These are phyloP conservation scores for Pelosia muscerda DNA, from an alignment of 2,888 invertebrate genomes.

Conservation along the genomic window DNA sequence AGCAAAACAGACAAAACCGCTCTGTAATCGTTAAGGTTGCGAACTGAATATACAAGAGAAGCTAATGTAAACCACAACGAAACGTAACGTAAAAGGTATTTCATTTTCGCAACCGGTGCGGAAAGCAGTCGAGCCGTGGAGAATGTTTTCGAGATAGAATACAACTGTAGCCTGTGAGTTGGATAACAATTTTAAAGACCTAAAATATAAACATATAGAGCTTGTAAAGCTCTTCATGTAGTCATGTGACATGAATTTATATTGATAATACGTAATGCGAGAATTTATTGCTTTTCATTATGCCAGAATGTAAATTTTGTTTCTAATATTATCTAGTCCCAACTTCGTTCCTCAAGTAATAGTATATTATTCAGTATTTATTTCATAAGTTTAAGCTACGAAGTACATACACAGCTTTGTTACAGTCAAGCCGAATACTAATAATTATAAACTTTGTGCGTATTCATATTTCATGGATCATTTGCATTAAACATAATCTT, in stretches of 20 bases:
- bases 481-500: constrained; percentile 22
- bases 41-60: constrained; percentile 50
- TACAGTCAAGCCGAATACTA: neutral
- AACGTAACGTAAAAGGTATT: constrained; percentile 56
- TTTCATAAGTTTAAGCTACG: neutral
- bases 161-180: constrained; percentile 28
- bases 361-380: neutral
- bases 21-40: constrained; percentile 56
- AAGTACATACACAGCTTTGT: neutral
- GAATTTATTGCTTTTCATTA: neutral
- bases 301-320: neutral
- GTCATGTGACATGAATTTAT: neutral
- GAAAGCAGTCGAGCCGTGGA: constrained; percentile 43
- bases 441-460: constrained; percentile 5
- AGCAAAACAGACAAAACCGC: constrained; percentile 58
- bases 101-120: constrained; percentile 52
- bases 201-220: neutral
- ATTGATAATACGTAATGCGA: neutral
- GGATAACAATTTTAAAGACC: neutral
- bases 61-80: constrained; percentile 54
- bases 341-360: neutral
- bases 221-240: neutral
- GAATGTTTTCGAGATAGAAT: constrained; percentile 44
- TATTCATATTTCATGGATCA: constrained; percentile 12
- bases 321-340: neutral